phyloP scores from a whole-genome alignment of 1,140 invertebrate species.

The Panagrolaimus sp. region DNA sequence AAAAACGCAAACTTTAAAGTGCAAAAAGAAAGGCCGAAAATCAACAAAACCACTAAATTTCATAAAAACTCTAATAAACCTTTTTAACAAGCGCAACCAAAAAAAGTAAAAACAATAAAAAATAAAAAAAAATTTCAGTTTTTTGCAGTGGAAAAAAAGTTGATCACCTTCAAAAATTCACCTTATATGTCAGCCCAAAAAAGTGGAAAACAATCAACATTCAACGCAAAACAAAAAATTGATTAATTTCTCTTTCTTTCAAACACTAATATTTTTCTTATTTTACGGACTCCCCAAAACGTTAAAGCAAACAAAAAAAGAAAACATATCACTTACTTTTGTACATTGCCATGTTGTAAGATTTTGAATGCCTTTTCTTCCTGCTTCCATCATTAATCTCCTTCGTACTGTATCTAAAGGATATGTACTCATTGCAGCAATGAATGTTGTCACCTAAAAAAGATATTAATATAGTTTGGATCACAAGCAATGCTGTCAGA shows the following conservation, averaged over 20 bases:
- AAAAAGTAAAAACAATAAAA: not conserved
- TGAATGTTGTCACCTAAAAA: conserved; percentile 60
- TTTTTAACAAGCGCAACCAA: too few relatives aligned
- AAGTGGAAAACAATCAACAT: conserved; percentile 6
- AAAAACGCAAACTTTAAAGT: too few relatives aligned
- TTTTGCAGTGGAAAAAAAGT: not conserved
- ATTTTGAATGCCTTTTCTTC: conserved; percentile 62
- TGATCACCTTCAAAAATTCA: not conserved
- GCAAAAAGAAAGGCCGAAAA: too few relatives aligned
- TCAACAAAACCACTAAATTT: too few relatives aligned
- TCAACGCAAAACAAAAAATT: not conserved
- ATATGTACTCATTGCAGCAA: conserved; percentile 62
- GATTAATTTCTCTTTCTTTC: not conserved
- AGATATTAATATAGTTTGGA: conserved; percentile 19
- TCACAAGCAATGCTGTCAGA: too few relatives aligned
- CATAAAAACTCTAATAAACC: too few relatives aligned
- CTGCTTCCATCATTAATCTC: conserved; percentile 63
- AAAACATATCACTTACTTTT: conserved; percentile 40
- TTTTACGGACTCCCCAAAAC: too few relatives aligned
- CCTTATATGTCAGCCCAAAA: not conserved
- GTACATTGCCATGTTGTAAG: conserved; percentile 62
- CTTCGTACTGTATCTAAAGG: conserved; percentile 63
- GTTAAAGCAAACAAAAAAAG: not conserved
- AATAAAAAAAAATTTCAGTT: not conserved
- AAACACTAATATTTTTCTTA: not conserved